A percentile compares a stretch with the other conserved stretches of the same genome.
Evolutionary conservation across 2,888 invertebrate genomes (phyloP).

Genomic region (Andrena haemorrhoa): DNA sequence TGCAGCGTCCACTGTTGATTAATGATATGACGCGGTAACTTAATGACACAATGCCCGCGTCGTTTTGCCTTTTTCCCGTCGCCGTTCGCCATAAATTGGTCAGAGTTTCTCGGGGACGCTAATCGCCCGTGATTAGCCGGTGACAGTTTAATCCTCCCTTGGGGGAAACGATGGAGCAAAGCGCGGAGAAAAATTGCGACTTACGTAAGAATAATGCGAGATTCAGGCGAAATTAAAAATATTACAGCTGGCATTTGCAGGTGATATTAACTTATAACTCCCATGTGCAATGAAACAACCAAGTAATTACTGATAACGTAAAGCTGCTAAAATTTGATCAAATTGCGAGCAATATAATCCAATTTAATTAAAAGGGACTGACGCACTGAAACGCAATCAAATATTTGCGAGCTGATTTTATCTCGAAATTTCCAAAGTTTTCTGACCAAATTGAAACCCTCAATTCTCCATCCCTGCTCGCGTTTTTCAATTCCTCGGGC

Average conservation of each 20-base stretch:
- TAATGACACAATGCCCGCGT: slow-evolving; percentile 41
- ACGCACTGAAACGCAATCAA: too few relatives aligned
- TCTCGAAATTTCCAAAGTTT: too few relatives aligned
- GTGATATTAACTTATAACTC: neutral
- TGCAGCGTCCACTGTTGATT: slow-evolving; percentile 40
- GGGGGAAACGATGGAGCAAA: neutral
- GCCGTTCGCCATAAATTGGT: neutral
- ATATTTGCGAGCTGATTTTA: too few relatives aligned
- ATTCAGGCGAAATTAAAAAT: too few relatives aligned
- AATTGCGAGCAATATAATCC: neutral
- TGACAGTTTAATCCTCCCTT: slow-evolving; percentile 35
- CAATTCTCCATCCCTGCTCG: too few relatives aligned
- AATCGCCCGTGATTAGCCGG: slow-evolving; percentile 22
- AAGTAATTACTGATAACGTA: neutral
- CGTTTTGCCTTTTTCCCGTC: neutral
- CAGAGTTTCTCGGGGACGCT: neutral
- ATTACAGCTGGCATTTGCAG: neutral
- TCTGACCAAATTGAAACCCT: too few relatives aligned
- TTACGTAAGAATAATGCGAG: too few relatives aligned
- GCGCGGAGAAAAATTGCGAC: too few relatives aligned
- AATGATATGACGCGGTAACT: slow-evolving; percentile 25
- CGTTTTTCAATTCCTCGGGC: too few relatives aligned
- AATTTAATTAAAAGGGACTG: neutral
- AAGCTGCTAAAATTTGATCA: neutral
- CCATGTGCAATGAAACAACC: neutral